phyloP scores from a whole-genome alignment of 2,113 vertebrate genomes.

The Ellobius talpinus region DNA sequence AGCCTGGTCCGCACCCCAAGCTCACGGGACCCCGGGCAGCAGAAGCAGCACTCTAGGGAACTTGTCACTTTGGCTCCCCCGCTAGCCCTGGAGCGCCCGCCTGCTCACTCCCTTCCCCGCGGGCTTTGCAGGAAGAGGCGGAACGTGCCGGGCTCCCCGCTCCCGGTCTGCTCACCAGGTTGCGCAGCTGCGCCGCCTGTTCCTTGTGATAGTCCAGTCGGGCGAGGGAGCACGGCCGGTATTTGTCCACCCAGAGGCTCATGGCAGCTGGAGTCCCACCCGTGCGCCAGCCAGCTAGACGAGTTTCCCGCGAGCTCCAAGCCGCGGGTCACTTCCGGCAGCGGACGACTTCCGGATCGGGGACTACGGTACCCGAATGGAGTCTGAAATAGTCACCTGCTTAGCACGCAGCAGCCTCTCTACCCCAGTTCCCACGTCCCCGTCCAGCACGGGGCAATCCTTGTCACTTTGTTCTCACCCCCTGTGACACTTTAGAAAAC shows the following conservation, averaged over 20 bases:
- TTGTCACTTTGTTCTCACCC: not conserved
- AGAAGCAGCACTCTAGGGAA: not conserved
- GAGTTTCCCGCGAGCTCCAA: not conserved
- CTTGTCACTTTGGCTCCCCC: not conserved
- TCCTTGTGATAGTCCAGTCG: slow-evolving; percentile 97
- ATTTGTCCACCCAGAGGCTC: slow-evolving; percentile 99
- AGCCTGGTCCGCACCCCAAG: not conserved
- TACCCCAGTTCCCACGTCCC: too few relatives aligned
- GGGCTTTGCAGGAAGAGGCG: too few relatives aligned
- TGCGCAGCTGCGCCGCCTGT: slow-evolving; percentile 94
- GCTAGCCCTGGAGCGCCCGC: not conserved
- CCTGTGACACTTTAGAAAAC: not conserved
- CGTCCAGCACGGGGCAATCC: accelerated
- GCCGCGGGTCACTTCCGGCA: slow-evolving; percentile 27
- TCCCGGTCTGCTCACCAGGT: slow-evolving; percentile 90
- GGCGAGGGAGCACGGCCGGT: slow-evolving; percentile 91
- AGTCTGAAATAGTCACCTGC: not conserved
- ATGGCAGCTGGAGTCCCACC: slow-evolving; percentile 77
- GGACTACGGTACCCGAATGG: not conserved
- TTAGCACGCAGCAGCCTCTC: accelerated
- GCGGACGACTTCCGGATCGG: accelerated
- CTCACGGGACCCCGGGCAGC: not conserved
- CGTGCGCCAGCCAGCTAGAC: not conserved
- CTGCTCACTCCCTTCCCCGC: not conserved
- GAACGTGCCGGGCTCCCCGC: not conserved